Evolutionary conservation across 2,113 vertebrate genomes (phyloP), one percentile per base, ranked within the genome.

Genomic region (Brachionichthys hirsutus): DNA sequence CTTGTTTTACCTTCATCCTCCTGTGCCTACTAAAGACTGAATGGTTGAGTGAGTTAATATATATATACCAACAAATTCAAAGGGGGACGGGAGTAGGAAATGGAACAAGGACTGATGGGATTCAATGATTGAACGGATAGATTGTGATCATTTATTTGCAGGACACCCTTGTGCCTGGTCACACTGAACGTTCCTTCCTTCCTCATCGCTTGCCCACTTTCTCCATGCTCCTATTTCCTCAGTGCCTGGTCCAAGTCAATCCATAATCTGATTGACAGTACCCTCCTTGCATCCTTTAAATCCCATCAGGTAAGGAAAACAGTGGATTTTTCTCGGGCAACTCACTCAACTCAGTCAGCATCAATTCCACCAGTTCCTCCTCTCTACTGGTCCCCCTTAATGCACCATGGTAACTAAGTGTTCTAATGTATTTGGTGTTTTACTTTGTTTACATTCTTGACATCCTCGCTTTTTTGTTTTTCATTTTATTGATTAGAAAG

Each of bases 21-120:
- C 73, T 80, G 77, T 82, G 83, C 81, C 81, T 84, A 61, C 62
- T 30, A 30, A 4, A 30, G 57, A 73, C 44, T 67, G 38, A 76
- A 54, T 41, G 46, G 55, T 19, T 16, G 15, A 36, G 45, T 5
- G 2, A 52, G 43, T 20, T 42, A 15, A 30, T 62, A 46, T 30
- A 45, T 2, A 3, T 57, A 11, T 8, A 30, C 24, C 24, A 30
- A 30, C 24, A 48, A 18, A 50, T 61, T 58, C 7, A 40, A 45
- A 46, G 24, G 35, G 30, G 38, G 13, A 48, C 36, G 43, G 18
- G 60, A 54, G 43, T 48, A n/a, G n/a, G n/a, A n/a, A n/a, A n/a
- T 34, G 51, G 9, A 41, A 13, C 34, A 40, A 17, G 11, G 44
- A 24, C 36, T 9, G 46, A 45, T 6, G 24, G 24, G 24, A 8